These are phyloP conservation scores for Perodicticus potto DNA, from an alignment of 2,797 vertebrate genomes.

Conservation along the genomic window DNA sequence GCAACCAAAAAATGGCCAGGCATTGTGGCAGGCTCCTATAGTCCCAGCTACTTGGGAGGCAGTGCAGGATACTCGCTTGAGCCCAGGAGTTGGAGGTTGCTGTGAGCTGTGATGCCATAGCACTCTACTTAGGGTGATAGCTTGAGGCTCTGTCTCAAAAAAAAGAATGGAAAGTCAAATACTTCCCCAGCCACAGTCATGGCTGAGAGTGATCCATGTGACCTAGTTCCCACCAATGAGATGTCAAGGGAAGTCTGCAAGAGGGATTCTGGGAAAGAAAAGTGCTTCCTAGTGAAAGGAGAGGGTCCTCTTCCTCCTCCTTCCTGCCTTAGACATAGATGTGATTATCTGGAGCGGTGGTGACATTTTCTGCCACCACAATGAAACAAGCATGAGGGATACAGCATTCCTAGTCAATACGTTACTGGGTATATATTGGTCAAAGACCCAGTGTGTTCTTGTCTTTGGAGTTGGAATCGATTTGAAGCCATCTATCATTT, in stretches of 20 bases:
- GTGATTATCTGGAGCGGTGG: not conserved
- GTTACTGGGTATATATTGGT: not conserved
- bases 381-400: not conserved
- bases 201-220: not conserved
- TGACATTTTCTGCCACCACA: not conserved
- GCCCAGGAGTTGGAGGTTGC: no score
- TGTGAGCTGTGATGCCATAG: no score
- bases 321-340: not conserved
- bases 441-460: not conserved
- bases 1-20: no score
- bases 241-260: not conserved
- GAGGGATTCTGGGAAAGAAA: not conserved
- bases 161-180: not conserved
- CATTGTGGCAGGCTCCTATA: no score
- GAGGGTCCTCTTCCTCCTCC: not conserved
- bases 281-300: not conserved
- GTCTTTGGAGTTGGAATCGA: not conserved
- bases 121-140: no score
- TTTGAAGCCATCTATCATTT: slow-evolving; percentile 40
- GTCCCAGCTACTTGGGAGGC: no score
- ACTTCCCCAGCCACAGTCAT: not conserved
- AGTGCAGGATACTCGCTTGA: no score
- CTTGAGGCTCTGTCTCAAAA: no score
- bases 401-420: not conserved
- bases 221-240: not conserved